These are phyloP conservation scores for Hypsibius dujardini DNA, from an alignment of 1,140 invertebrate species.

Conservation along the genomic window DNA sequence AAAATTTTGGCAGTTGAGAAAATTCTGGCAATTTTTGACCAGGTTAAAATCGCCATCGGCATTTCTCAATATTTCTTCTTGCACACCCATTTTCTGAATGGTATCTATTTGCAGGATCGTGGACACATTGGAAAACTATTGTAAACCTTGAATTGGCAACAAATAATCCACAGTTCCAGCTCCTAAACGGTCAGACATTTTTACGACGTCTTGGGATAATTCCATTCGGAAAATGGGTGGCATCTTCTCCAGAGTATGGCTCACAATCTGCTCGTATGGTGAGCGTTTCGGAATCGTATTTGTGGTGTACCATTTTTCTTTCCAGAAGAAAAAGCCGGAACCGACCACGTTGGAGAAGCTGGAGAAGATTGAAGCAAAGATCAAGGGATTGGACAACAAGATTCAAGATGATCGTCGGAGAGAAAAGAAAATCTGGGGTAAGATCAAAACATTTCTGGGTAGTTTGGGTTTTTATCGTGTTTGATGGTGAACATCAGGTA, in stretches of 20 bases:
- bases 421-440: conserved; percentile 8
- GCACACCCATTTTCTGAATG: background rate
- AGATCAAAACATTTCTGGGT: no score
- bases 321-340: background rate
- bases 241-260: background rate
- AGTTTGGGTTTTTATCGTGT: no score
- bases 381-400: background rate
- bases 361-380: conserved; percentile 1
- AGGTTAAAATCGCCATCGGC: background rate
- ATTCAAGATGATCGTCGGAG: background rate
- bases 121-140: background rate
- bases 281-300: background rate
- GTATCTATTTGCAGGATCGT: background rate
- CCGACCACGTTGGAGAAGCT: background rate
- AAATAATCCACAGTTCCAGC: no score
- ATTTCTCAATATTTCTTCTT: background rate
- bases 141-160: no score
- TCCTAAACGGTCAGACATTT: no score
- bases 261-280: background rate
- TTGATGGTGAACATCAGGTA: no score
- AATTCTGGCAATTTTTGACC: background rate
- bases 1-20: background rate
- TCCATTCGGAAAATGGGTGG: background rate
- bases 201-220: no score
- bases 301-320: background rate